Conservation (phyloP, 2,888 invertebrate genomes). For the Andrena fulva region DNA sequence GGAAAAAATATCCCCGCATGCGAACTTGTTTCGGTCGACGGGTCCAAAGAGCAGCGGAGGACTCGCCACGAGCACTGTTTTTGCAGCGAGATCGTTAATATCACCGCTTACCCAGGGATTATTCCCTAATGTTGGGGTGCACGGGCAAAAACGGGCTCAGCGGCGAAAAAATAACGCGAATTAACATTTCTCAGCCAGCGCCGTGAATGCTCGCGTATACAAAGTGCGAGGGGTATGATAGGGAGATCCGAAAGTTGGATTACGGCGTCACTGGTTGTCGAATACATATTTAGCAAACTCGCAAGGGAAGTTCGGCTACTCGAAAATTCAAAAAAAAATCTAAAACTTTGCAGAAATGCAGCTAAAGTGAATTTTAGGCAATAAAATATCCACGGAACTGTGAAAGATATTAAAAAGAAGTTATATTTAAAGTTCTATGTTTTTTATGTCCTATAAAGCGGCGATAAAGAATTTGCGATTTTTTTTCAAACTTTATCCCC, state of each 20-base stretch:
- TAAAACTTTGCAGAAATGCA: too few relatives aligned
- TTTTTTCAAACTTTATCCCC: too few relatives aligned
- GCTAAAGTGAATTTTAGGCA: too few relatives aligned
- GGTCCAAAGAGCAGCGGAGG: slow-evolving; percentile 31
- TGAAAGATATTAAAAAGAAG: too few relatives aligned
- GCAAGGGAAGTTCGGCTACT: too few relatives aligned
- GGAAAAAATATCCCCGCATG: slow-evolving; percentile 62
- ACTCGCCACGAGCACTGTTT: slow-evolving; percentile 53
- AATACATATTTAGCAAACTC: slow-evolving; percentile 43
- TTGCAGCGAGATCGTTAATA: slow-evolving; percentile 70
- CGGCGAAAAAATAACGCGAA: slow-evolving; percentile 68
- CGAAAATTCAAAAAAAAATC: too few relatives aligned
- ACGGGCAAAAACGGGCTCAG: slow-evolving; percentile 14
- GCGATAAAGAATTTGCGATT: too few relatives aligned
- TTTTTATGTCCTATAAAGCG: too few relatives aligned
- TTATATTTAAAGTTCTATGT: too few relatives aligned
- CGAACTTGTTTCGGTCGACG: slow-evolving; percentile 41
- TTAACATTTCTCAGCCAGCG: slow-evolving; percentile 54
- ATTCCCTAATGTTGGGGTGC: slow-evolving; percentile 38
- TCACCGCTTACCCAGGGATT: slow-evolving; percentile 71
- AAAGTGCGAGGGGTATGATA: slow-evolving; percentile 46
- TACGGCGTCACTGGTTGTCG: slow-evolving; percentile 53
- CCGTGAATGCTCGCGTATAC: not conserved
- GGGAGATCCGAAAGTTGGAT: slow-evolving; percentile 49
- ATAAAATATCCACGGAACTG: too few relatives aligned